Conservation (phyloP, 1,140 invertebrate species). For the Heliothis subflexa region DNA sequence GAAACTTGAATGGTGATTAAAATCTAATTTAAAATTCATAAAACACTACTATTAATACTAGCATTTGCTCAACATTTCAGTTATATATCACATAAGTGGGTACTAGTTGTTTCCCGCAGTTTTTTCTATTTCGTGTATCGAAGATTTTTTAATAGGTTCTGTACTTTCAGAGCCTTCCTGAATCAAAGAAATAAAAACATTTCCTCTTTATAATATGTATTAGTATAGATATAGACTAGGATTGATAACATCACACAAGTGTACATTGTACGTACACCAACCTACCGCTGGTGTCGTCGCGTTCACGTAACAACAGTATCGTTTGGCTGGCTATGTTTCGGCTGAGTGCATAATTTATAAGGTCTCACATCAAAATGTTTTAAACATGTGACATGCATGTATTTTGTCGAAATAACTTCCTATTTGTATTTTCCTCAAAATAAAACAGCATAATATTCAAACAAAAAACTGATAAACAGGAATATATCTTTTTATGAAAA, state of each 20-base stretch:
- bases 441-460: constrained; percentile 5
- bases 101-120: too few relatives aligned
- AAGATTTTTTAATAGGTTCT: too few relatives aligned
- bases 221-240: too few relatives aligned
- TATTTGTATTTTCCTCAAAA: constrained; percentile 3
- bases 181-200: too few relatives aligned
- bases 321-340: background rate
- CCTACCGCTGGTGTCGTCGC: background rate
- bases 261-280: background rate
- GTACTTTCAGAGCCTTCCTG: too few relatives aligned
- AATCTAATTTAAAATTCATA: too few relatives aligned
- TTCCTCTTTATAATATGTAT: background rate
- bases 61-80: too few relatives aligned
- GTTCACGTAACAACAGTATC: constrained; percentile 17
- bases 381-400: constrained; percentile 16
- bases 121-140: too few relatives aligned
- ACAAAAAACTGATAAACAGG: constrained; percentile 45
- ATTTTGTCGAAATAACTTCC: background rate
- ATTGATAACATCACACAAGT: background rate
- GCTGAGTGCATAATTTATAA: constrained; percentile 40
- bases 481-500: constrained; percentile 51
- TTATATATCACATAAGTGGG: too few relatives aligned
- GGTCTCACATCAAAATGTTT: constrained; percentile 32
- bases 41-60: too few relatives aligned
- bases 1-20: too few relatives aligned